Conservation (phyloP, 2,113 vertebrate genomes). For the Oreochromis spilurus region DNA sequence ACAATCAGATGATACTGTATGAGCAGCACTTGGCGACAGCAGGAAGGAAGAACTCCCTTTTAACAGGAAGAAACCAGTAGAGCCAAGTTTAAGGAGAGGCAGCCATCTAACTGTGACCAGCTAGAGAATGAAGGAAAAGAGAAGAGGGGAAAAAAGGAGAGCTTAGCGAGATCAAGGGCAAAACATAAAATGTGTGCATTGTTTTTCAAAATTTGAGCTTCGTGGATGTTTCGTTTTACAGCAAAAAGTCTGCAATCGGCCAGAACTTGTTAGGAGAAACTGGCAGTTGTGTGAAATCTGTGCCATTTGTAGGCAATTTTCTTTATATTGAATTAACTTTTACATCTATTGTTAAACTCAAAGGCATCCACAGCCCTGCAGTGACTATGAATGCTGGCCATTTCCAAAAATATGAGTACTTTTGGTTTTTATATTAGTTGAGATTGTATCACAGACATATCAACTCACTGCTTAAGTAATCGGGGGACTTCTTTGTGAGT, state of each 20-base stretch:
- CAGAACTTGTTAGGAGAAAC: not conserved
- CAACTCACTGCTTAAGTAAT: not conserved
- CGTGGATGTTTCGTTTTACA: not conserved
- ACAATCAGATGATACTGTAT: not conserved
- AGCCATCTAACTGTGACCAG: not conserved
- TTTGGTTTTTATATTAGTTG: not conserved
- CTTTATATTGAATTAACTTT: accelerated
- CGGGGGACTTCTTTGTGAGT: not conserved
- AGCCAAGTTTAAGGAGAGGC: not conserved
- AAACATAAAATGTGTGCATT: accelerated
- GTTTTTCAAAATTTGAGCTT: not conserved
- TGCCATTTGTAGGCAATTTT: not conserved
- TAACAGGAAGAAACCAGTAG: not conserved
- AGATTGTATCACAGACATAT: not conserved
- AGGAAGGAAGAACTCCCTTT: not conserved
- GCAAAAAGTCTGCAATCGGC: not conserved
- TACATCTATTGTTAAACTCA: not conserved
- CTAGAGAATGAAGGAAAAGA: not conserved
- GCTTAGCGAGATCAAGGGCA: not conserved
- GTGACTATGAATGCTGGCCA: not conserved
- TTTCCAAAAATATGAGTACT: not conserved
- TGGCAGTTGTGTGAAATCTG: not conserved
- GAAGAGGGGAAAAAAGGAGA: accelerated
- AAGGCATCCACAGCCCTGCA: not conserved
- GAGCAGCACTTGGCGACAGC: not conserved